Percentiles rank a stretch among this genome's conserved stretches.
These are phyloP conservation scores for Antechinus stuartii DNA, from an alignment of 2,113 vertebrate species.

Conservation along the genomic window DNA sequence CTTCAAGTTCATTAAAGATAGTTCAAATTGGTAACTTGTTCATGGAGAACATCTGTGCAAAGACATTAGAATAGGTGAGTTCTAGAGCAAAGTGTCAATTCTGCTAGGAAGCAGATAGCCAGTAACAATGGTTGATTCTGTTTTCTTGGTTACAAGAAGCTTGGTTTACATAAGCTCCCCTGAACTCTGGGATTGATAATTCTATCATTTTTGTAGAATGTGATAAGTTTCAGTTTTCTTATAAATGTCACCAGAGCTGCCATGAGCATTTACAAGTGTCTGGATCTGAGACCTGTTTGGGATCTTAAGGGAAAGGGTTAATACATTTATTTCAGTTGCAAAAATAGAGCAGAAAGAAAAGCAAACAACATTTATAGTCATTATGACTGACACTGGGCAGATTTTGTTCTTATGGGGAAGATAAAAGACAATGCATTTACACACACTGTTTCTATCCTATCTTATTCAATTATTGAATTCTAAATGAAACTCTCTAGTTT, in stretches of 20 bases:
- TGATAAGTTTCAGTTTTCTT: conserved; percentile 4
- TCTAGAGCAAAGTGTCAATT: conserved; percentile 34
- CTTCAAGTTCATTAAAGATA: neutral
- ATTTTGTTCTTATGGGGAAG: conserved; percentile 68
- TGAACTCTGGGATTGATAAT: neutral
- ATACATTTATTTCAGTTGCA: conserved; percentile 44
- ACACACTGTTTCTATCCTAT: conserved; percentile 65
- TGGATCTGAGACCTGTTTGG: conserved; percentile 12
- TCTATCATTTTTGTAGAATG: neutral
- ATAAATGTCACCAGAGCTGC: conserved; percentile 5
- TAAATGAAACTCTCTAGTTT: conserved; percentile 70
- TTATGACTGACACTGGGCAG: conserved; percentile 35
- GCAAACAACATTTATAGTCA: conserved; percentile 56
- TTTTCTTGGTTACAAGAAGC: neutral
- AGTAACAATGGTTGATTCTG: neutral
- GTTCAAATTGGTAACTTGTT: neutral
- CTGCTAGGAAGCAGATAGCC: conserved; percentile 21
- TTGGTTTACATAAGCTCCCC: neutral
- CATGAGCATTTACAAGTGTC: neutral
- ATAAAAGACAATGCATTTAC: conserved; percentile 74
- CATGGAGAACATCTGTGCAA: neutral
- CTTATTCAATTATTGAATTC: conserved; percentile 70
- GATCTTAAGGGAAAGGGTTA: conserved; percentile 56
- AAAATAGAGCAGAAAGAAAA: conserved; percentile 67
- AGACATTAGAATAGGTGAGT: neutral